A percentile compares a stretch with the other conserved stretches of the same genome.
These are phyloP conservation scores for Pangasianodon gigas DNA, from an alignment of 2,113 vertebrate genomes.

Conservation along the genomic window DNA sequence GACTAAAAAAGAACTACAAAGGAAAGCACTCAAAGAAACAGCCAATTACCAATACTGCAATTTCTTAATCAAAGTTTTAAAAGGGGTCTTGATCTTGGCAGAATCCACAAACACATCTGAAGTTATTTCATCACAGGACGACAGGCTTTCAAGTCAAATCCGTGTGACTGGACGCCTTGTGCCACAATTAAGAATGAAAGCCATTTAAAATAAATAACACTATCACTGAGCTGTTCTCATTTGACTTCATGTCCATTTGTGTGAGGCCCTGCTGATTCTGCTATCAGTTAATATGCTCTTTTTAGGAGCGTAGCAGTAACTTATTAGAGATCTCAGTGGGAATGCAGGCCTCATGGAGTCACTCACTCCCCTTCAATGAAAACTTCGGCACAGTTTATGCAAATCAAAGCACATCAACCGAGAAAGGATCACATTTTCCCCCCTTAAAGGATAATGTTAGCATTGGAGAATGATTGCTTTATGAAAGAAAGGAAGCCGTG, in stretches of 20 bases:
- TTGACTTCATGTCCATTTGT: constrained; percentile 57
- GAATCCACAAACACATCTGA: constrained; percentile 21
- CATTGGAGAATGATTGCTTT: constrained; percentile 40
- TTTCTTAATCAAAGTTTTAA: constrained; percentile 4
- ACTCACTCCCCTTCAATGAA: constrained; percentile 41
- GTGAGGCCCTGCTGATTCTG: constrained; percentile 49
- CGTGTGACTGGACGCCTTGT: constrained; percentile 31
- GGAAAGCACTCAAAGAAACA: neutral
- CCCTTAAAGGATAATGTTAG: constrained; percentile 31
- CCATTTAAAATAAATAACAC: constrained; percentile 55
- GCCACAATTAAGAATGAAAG: constrained; percentile 58
- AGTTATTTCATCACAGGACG: constrained; percentile 13
- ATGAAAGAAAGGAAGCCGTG: constrained; percentile 26
- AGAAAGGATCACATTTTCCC: constrained; percentile 14
- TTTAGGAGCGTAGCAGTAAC: constrained; percentile 52
- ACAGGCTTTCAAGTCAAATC: constrained; percentile 22
- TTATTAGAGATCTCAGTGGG: constrained; percentile 59
- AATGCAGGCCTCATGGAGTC: constrained; percentile 27
- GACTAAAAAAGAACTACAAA: neutral
- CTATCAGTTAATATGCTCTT: constrained; percentile 55
- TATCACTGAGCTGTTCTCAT: constrained; percentile 54
- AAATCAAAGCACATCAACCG: constrained; percentile 43
- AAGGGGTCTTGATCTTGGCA: constrained; percentile 5
- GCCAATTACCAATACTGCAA: neutral
- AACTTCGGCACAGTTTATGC: constrained; percentile 38